Conservation (phyloP, 1,140 invertebrate genomes). For the Zaprionus vittiger region DNA sequence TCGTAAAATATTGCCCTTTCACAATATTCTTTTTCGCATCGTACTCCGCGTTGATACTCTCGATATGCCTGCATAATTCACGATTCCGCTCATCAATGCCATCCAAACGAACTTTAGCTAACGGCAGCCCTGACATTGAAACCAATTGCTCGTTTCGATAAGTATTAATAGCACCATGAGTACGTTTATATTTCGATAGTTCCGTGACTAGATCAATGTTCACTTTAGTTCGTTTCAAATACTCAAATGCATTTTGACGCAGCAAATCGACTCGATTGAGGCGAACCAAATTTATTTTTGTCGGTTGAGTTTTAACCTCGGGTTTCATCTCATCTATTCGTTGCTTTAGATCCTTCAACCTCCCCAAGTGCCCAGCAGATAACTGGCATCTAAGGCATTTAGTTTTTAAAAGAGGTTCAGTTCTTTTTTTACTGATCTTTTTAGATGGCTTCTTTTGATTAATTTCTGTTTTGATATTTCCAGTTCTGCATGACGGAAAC, state of each 20-base stretch:
- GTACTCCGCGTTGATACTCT: slow-evolving; percentile 40
- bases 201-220: slow-evolving; percentile 29
- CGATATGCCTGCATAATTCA: slow-evolving; percentile 44
- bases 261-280: not conserved
- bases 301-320: not conserved
- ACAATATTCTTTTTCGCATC: slow-evolving; percentile 41
- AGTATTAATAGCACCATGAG: slow-evolving; percentile 8
- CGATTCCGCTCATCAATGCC: slow-evolving; percentile 22
- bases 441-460: not conserved
- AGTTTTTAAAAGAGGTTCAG: not conserved
- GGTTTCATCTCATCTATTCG: not conserved
- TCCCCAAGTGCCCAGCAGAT: not conserved
- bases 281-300: not conserved
- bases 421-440: not conserved
- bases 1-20: not conserved
- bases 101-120: not conserved
- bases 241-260: not conserved
- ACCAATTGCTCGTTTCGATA: slow-evolving; percentile 16
- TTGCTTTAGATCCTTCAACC: not conserved
- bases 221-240: slow-evolving; percentile 19
- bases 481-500: not conserved
- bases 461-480: not conserved
- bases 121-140: slow-evolving; percentile 1
- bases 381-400: not conserved
- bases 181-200: slow-evolving; percentile 19